A percentile compares a stretch with the other conserved stretches of the same genome.
Evolutionary conservation across 2,113 vertebrate species (phyloP).

Genomic region (Proterorhinus semilunaris): DNA sequence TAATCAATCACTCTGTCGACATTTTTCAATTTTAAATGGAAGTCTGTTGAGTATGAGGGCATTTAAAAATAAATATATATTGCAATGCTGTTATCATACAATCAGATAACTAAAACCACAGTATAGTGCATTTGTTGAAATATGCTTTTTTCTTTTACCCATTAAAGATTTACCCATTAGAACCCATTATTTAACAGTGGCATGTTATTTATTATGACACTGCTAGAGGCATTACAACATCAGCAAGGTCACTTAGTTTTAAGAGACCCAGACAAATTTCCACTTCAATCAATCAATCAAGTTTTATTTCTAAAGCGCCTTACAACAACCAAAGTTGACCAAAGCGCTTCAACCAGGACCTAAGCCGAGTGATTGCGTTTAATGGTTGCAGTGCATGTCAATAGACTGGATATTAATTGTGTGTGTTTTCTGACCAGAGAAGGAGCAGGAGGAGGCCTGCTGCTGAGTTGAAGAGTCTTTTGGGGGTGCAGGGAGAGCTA

Average conservation of each 20-base stretch:
- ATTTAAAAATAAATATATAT: constrained; percentile 25
- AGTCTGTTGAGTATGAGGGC: constrained; percentile 26
- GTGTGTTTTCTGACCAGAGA: constrained; percentile 1
- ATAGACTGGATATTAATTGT: not conserved
- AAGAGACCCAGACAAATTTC: constrained; percentile 5
- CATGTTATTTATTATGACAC: not conserved
- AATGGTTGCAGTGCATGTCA: constrained; percentile 11
- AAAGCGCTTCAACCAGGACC: constrained; percentile 11
- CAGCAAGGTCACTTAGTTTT: not conserved
- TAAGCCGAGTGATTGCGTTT: constrained; percentile 1
- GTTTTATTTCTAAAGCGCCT: no score
- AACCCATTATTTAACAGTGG: not conserved
- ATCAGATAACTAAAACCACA: not conserved
- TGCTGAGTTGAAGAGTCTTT: constrained; percentile 29
- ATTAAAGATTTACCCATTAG: not conserved
- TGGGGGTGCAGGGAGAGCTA: constrained; percentile 41
- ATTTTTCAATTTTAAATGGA: constrained; percentile 1
- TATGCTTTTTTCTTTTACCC: no score
- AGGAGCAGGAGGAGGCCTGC: constrained; percentile 7
- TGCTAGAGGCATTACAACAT: not conserved
- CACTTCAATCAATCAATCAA: no score
- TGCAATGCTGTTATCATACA: constrained; percentile 24
- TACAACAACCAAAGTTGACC: no score
- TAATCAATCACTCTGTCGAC: not conserved
- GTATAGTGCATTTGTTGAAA: not conserved